Conservation (phyloP, 1,140 invertebrate genomes). For the Hyles vespertilio region DNA sequence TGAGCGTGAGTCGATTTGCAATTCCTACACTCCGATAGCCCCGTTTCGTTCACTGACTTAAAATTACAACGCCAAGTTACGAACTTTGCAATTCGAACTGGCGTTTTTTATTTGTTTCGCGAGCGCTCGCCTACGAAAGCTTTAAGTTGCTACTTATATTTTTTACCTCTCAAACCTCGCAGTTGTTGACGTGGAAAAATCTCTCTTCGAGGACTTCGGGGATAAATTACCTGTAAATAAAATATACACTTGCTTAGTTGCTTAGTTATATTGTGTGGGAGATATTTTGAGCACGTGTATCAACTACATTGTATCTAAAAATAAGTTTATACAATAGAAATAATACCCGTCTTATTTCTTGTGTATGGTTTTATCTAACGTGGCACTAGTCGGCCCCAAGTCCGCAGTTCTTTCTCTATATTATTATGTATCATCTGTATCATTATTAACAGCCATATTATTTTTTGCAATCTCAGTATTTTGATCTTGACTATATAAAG, state of each 20-base stretch:
- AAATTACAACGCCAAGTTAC: conserved; percentile 50
- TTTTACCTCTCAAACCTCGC: conserved; percentile 36
- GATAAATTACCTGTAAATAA: conserved; percentile 29
- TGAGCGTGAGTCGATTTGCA: conserved; percentile 57
- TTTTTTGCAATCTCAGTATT: too few species aligned
- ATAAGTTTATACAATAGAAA: too few species aligned
- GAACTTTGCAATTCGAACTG: conserved; percentile 44
- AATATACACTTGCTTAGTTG: conserved; percentile 1
- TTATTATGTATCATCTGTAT: too few species aligned
- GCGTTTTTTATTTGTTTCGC: conserved; percentile 48
- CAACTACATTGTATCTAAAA: too few species aligned
- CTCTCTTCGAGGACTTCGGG: conserved; percentile 10
- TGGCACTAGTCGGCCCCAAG: too few species aligned
- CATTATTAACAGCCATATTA: too few species aligned
- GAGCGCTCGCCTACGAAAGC: conserved; percentile 31
- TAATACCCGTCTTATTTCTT: too few species aligned
- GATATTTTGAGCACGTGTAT: too few species aligned
- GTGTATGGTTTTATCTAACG: too few species aligned
- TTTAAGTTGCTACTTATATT: conserved; percentile 31
- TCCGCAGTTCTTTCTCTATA: too few species aligned
- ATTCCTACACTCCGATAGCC: conserved; percentile 55
- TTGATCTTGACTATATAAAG: too few species aligned
- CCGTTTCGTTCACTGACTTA: conserved; percentile 53
- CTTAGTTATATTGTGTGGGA: not conserved
- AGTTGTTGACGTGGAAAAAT: conserved; percentile 41